Conservation (phyloP, 2,888 invertebrate species). For the Plagodis dolabraria region DNA sequence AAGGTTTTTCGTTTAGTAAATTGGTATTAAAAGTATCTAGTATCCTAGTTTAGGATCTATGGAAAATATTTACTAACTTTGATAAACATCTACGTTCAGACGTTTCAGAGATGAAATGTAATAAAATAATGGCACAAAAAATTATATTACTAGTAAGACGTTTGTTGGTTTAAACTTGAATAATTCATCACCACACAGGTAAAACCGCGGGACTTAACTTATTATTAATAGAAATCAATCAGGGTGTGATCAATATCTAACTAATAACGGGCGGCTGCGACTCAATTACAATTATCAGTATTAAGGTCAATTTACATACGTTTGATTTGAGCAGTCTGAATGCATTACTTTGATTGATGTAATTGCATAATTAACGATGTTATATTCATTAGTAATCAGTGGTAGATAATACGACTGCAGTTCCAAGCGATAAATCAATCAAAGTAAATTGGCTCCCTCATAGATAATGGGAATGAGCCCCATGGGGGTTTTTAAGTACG, state of each 20-base stretch:
- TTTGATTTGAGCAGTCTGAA: slow-evolving; percentile 14
- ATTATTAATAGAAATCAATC: neutral
- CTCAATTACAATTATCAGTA: slow-evolving; percentile 4
- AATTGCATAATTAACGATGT: slow-evolving; percentile 20
- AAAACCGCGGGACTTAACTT: neutral
- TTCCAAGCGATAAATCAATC: slow-evolving; percentile 11
- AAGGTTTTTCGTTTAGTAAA: too few species aligned
- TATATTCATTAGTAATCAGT: slow-evolving; percentile 14
- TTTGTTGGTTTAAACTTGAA: too few species aligned
- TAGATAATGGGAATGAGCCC: slow-evolving; percentile 9
- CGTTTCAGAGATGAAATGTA: too few species aligned
- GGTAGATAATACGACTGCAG: slow-evolving; percentile 9
- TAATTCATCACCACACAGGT: neutral
- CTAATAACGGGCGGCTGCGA: neutral
- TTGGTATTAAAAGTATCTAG: too few species aligned
- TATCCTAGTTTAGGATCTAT: too few species aligned
- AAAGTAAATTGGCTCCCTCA: slow-evolving; percentile 4
- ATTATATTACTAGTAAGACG: too few species aligned
- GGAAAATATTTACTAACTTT: too few species aligned
- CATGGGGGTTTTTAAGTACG: neutral
- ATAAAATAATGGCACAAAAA: too few species aligned
- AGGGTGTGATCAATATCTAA: neutral
- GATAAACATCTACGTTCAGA: too few species aligned
- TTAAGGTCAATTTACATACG: slow-evolving; percentile 22
- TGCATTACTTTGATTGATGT: slow-evolving; percentile 21